Base-by-base conservation (phyloP, 2,888 invertebrate species). In the Dasypogon diadema region DNA sequence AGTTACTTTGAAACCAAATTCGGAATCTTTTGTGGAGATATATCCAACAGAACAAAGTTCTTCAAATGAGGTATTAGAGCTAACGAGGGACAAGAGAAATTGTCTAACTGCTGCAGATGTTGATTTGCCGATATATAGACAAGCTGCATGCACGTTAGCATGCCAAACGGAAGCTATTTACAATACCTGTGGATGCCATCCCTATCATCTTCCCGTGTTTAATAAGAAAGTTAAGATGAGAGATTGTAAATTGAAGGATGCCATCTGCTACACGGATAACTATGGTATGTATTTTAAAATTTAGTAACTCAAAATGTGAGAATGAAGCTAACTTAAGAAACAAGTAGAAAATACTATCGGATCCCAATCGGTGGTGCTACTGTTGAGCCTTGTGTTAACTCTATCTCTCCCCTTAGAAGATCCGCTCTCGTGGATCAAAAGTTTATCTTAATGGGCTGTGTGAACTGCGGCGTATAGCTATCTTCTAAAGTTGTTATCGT, bases 11-110 rank as follows among this genome's bases (percentile, higher is more conserved):
- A 84, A 84, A 0, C 78, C 85, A 1, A 80, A 82, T 22, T 83
- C 83, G 3, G 86, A 86, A 75, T 85, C 84, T 74, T 86, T 85
- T 78, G 83, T 86, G 0, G 85, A 84, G 72, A 81, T 86, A 4
- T 82, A 82, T 14, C 86, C 86, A 14, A 85, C 84, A 0, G 83
- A 85, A 12, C 83, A 84, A 56, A 83, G 82, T 30, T 84, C 84
- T 0, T 84, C 85, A 1, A 77, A 79, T 0, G 85, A 85, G 60
- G 86, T 86, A 2, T 73, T 86, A n/a, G 83, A 84, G 70, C 77
- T 86, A 55, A 81, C 82, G 0, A 79, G 83, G 58, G 77, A 78
- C 3, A 85, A 86, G 42, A 79, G 86, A 1, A 85, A 86, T 76
- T 86, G 86, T 76, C 81, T 85, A 10, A 84, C 81, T 24, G 82